Evolutionary conservation across 2,113 vertebrate species (phyloP), one percentile per base, ranked within the genome.

Genomic region (Gallinago jamesoni): DNA sequence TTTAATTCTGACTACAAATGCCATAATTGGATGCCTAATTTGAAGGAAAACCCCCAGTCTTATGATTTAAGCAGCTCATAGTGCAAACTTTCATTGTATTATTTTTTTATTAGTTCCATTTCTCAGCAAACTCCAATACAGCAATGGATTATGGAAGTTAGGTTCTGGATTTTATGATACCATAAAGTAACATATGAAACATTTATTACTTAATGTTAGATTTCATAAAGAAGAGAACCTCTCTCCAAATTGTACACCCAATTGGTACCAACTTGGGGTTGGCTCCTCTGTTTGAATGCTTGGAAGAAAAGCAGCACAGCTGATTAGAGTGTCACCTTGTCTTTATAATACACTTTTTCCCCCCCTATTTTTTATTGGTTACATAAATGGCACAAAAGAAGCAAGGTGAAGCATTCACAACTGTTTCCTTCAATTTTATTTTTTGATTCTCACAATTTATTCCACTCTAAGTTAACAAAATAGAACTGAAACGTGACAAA

Each of bases 401-500:
- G 60, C 6, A 6, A 84, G 27, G 13, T 41, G 14, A 91, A 81
- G 17, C 47, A 64, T 75, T 72, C 92, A 74, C 43, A 87, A 69
- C 41, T 77, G 13, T 56, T 95, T 83, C 73, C 47, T 79, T 52
- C 75, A 62, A 90, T 93, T 95, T 74, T 39, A 41, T 72, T 59
- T 81, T 75, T 68, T 64, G 10, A 56, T 81, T 85, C 69, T 66
- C 92, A 48, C 39, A 43, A 39, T 87, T 94, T 94, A 75, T 78
- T 92, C 62, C 69, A 14, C 63, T 67, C 3, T 76, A 90, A 92
- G 48, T 85, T 47, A 89, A 67, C 8, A 87, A 86, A 95, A 90
- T 21, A 64, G 67, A 93, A 91, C 4, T 87, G 75, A 90, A 95
- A 33, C 66, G 85, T 48, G 66, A 82, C 33, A 50, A 94, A 97